Evolutionary conservation across 2,797 vertebrate species (phyloP).

Genomic region (Siniperca obscura): DNA sequence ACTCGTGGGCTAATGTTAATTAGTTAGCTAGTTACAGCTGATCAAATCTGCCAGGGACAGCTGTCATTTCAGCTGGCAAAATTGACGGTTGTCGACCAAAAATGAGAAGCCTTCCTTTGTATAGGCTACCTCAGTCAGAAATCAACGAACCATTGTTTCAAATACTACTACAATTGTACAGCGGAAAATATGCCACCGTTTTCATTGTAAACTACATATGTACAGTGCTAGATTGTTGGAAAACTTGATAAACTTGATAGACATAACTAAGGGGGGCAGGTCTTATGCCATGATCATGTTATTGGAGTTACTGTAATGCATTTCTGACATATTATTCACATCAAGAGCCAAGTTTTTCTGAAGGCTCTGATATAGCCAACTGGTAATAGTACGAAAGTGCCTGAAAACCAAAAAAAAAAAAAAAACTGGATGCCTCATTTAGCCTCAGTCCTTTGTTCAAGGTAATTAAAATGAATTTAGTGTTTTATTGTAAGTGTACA

Average conservation of each 20-base stretch:
- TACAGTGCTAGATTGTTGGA: background rate
- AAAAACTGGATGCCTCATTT: background rate
- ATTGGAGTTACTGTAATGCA: background rate
- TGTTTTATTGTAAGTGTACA: background rate
- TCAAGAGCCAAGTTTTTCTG: background rate
- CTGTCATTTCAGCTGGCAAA: no score
- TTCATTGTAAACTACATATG: background rate
- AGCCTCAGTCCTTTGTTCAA: background rate
- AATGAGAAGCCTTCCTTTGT: no score
- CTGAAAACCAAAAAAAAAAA: no score
- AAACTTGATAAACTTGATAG: background rate
- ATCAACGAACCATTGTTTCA: background rate
- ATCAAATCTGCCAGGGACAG: background rate
- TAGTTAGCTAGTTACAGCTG: background rate
- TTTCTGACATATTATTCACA: background rate
- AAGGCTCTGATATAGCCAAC: background rate
- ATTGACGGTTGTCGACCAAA: no score
- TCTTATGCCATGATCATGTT: no score
- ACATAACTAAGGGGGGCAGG: no score
- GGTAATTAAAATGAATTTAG: background rate
- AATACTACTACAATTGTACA: background rate
- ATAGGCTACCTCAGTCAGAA: background rate
- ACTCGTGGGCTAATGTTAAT: background rate
- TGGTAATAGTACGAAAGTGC: background rate
- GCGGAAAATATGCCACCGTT: background rate